Evolutionary conservation across 2,888 invertebrate species (phyloP), one percentile per base, ranked within the genome.

Genomic region (Crioceris asparagi): DNA sequence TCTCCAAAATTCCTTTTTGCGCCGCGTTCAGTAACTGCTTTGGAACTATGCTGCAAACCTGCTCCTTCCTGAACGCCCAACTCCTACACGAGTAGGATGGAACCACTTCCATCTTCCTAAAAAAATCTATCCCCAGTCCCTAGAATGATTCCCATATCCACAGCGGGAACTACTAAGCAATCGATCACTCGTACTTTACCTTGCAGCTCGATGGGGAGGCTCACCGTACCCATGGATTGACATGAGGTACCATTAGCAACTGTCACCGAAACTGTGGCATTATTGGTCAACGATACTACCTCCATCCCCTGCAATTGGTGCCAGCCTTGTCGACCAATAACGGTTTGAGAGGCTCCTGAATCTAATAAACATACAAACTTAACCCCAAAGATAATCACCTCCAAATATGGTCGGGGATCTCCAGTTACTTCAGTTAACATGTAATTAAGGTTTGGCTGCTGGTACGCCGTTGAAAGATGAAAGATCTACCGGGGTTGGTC

Each of bases 321-420:
- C 33, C 38, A 35, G 7, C 34, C 35, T 15, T 12, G 15, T 5
- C n/a, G 15, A 8, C 34, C 38, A 4, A 38, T 18, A 7, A 33
- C 19, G 4, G 29, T 19, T 11, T 38, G 29, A 8, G 19, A 33
- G 2, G 34, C 33, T 4, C 38, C 38, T 3, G 34, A 29, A 29
- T 38, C 38, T 12, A 38, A n/a, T 15, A 38, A 35, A 18, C 38
- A 19, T 11, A 33, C 14, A 17, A 38, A 33, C 14, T 25, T 26
- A 16, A 27, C 32, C 12, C 32, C 38, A 38, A 34, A 38, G 14
- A 34, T 38, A 2, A 2, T 11, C 5, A 34, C 34, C 12, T 18
- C 10, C n/a, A 38, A 10, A 34, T 38, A 38, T 17, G 38, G 33
- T 2, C 38, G 23, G 4, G 38, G 38, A 21, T 38, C 38, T 34